These are phyloP conservation scores for Cheilosia variabilis DNA, from an alignment of 2,888 invertebrate species.

Conservation along the genomic window DNA sequence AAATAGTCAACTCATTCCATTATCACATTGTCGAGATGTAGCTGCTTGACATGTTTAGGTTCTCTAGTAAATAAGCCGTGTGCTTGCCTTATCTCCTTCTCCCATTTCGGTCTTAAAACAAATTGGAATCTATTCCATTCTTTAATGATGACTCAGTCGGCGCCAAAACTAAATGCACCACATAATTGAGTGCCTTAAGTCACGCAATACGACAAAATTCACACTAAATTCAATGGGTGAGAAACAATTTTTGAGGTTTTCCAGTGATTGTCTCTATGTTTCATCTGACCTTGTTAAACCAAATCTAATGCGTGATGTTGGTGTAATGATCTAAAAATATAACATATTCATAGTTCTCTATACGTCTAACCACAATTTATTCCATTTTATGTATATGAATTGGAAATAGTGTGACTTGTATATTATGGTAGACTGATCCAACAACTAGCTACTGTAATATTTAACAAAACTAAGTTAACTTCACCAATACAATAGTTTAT, in stretches of 20 bases:
- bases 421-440: background rate
- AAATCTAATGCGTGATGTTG: slow-evolving; percentile 28
- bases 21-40: too few species aligned
- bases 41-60: too few species aligned
- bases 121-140: too few species aligned
- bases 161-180: background rate
- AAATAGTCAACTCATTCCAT: too few species aligned
- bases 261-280: slow-evolving; percentile 11
- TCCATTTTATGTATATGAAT: too few species aligned
- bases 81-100: too few species aligned
- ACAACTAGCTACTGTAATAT: background rate
- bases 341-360: slow-evolving; percentile 28
- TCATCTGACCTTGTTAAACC: slow-evolving; percentile 41
- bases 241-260: background rate
- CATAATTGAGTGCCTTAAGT: background rate
- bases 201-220: slow-evolving; percentile 28
- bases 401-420: background rate
- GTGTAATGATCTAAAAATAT: slow-evolving; percentile 70
- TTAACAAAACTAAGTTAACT: background rate
- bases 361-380: slow-evolving; percentile 7
- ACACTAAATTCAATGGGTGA: slow-evolving; percentile 1
- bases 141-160: background rate
- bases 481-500: slow-evolving; percentile 26
- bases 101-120: too few species aligned
- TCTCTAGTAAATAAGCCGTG: too few species aligned